Base-by-base conservation (phyloP, 2,888 invertebrate species). In the Alsophila aescularia region DNA sequence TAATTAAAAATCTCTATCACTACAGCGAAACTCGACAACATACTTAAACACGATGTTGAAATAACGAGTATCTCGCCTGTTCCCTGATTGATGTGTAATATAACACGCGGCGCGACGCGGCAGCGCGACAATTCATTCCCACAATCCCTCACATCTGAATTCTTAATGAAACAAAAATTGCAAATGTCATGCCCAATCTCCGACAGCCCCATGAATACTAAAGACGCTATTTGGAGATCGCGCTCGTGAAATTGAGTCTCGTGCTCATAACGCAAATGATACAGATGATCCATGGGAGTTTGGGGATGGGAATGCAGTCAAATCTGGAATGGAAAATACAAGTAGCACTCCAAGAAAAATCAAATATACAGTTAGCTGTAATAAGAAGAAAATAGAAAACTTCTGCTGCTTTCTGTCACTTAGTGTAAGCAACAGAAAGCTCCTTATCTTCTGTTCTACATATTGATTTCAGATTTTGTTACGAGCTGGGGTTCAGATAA, bases 101-200 rank as follows among this genome's bases (percentile, higher is more conserved):
- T 37, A 50, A 54, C 43, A 15, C 36, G 42, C 42, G 45, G 42
- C 50, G 24, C 37, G 44, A 32, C 6, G 34, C 48, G 37, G 61
- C 50, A 58, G 64, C 70, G 71, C 72, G 72, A 75, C 77, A 80
- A 85, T 83, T 84, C 83, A 82, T 83, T 77, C 77, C 77, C 78
- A 81, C 86, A 81, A 85, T 84, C 85, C 81, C 82, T 84, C 81
- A 85, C 81, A 84, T 83, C 85, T 87, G 85, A 90, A 90, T 87
- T 86, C 79, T 80, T 90, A 89, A 90, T 88, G 87, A 88, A 85
- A 88, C 88, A 89, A 90, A 89, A 89, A 89, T 90, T 88, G 86
- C 87, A 86, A 89, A 90, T 86, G 89, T 87, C 85, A 80, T 77
- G 77, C 81, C 75, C 80, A 83, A 83, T 82, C 81, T 82, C 84